Base-by-base conservation (phyloP, 2,797 vertebrate genomes). In the Aselliscus stoliczkanus region DNA sequence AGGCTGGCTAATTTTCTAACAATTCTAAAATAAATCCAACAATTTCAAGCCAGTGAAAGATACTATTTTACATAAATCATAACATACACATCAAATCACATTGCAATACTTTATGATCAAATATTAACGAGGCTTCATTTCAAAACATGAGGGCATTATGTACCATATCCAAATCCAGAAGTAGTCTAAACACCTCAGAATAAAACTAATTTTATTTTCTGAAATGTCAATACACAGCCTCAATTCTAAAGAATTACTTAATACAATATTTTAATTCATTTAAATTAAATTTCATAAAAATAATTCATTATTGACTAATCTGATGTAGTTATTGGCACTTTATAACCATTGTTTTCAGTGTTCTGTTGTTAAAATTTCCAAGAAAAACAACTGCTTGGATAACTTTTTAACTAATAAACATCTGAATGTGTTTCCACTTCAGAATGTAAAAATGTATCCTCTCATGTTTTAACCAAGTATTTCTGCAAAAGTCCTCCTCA, bases 261-360 rank as follows among this genome's bases (percentile, higher is more conserved):
- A 34, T 37, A 44, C 25, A 58, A 4, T 31, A 67, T 50, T 91
- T 91, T 54, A 50, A 77, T 77, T 44, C 47, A 50, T 42, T 72
- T 92, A 79, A 90, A 90, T 90, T 34, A 79, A 90, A 90, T 92
- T 27, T 90, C 69, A 75, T 88, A 56, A 88, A 89, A 87, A 73
- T 52, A 83, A 67, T n/a, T 77, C 25, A 73, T 13, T 85, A 88
- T 10, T 54, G 17, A 88, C 7, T 85, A 64, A 65, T 17, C 15
- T 69, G 34, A 90, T 25, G 21, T 84, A 76, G 4, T 37, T 77
- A 80, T n/a, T 62, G 79, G 23, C 17, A n/a, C 54, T 42, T 87
- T 73, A 67, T 50, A 90, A 34, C 18, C 62, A 87, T 10, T 44
- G 17, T 77, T 96, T 75, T 76, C 76, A 88, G 39, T 2, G 6